Base-by-base conservation (phyloP, 2,113 vertebrate species). In the Blennius ocellaris region DNA sequence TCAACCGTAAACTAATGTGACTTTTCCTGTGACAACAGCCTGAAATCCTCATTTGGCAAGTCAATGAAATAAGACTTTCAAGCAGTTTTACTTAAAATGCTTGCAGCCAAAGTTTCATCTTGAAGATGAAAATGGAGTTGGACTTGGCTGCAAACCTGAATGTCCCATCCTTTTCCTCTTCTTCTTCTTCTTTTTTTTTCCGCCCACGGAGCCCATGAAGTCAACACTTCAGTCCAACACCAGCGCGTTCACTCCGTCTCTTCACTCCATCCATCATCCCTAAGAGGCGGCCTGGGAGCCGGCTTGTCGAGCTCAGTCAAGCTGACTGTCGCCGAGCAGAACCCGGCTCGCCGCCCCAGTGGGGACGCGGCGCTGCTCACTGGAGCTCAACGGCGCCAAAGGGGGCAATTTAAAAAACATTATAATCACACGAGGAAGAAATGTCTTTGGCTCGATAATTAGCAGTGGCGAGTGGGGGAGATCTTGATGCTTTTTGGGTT, bases 361-460 rank as follows among this genome's bases (percentile, higher is more conserved):
- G 57, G 38, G 68, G 76, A 67, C 52, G 53, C 70, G 40, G 50
- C 3, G 8, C 57, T 50, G 80, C 70, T 79, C 14, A n/a, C 39
- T 80, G 77, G 69, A 73, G 81, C 78, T 76, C 57, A 45, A 62
- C 69, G 0, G 8, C 47, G 74, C 73, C 73, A 51, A 73, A 50
- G 48, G 84, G 67, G 64, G 71, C 52, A 56, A 79, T 83, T 87
- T 82, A 81, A 78, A 87, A 85, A 85, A 80, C 78, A 85, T 80
- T 71, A 83, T 76, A 76, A 87, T 84, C 82, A 85, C 87, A 87
- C 49, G 81, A 30, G 78, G 63, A 39, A 77, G 73, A 85, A 85
- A 81, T 69, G 67, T 76, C 76, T 80, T 49, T 63, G 75, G 69
- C 74, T 77, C 53, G 52, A 75, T 87, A 91, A 90, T 82, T 79